phyloP scores from a whole-genome alignment of 2,113 vertebrate genomes.

The Columba livia region DNA sequence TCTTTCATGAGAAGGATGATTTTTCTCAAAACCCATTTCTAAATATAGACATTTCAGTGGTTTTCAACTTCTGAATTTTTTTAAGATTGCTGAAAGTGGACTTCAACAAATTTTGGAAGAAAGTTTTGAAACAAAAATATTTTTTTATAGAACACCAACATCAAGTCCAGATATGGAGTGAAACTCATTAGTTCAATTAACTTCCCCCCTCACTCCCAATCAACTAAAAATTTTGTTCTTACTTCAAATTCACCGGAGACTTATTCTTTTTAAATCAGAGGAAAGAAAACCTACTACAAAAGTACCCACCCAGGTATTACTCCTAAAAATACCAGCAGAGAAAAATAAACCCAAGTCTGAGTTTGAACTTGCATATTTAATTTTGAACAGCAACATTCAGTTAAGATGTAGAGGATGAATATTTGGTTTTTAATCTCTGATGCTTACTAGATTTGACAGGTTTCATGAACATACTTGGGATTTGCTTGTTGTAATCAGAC shows the following conservation, averaged over 20 bases:
- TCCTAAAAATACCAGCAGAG: not conserved
- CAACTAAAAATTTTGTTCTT: not conserved
- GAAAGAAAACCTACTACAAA: not conserved
- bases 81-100: not conserved
- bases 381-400: not conserved
- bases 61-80: not conserved
- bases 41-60: not conserved
- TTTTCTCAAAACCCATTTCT: not conserved
- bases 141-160: not conserved
- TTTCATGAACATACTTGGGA: not conserved
- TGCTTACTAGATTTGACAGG: not conserved
- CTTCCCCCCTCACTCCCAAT: not conserved
- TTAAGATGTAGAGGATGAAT: not conserved
- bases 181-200: not conserved
- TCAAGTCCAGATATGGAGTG: not conserved
- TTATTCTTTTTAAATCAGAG: not conserved
- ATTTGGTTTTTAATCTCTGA: not conserved
- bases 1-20: not conserved
- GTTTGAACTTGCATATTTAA: not conserved
- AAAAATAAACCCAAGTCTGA: not conserved
- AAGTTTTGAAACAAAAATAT: not conserved
- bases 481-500: not conserved
- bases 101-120: not conserved
- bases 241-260: not conserved
- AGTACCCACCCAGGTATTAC: not conserved